phyloP scores from a whole-genome alignment of 2,797 vertebrate genomes.

The Silurus lanzhouensis region DNA sequence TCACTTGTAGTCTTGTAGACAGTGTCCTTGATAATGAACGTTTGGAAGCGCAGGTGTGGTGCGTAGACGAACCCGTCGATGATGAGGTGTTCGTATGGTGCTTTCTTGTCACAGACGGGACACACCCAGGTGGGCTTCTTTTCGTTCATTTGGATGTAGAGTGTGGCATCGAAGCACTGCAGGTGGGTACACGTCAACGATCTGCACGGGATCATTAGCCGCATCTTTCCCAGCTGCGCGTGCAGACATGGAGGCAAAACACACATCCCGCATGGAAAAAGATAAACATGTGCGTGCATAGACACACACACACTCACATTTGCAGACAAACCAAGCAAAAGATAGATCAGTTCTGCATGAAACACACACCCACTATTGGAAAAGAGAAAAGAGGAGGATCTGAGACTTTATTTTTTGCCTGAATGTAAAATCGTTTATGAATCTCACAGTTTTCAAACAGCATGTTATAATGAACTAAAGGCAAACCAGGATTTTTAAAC shows the following conservation, averaged over 20 bases:
- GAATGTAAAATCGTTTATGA: not conserved
- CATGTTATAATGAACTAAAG: constrained; percentile 3
- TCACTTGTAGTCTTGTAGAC: too few relatives aligned
- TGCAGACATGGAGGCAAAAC: constrained; percentile 32
- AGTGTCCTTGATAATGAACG: not conserved
- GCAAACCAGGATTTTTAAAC: constrained; percentile 40
- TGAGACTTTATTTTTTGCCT: not conserved
- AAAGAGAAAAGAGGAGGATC: constrained; percentile 5
- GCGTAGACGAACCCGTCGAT: constrained; percentile 87
- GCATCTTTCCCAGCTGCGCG: constrained; percentile 92
- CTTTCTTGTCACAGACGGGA: constrained; percentile 97
- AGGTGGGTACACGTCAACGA: constrained; percentile 95
- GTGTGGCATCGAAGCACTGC: constrained; percentile 95
- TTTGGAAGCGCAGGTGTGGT: not conserved
- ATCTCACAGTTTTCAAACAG: constrained; percentile 27
- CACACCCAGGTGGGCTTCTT: constrained; percentile 99
- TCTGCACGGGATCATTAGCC: constrained; percentile 92
- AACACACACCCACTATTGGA: not conserved
- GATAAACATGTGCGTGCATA: not conserved
- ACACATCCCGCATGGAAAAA: constrained; percentile 38
- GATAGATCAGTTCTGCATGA: not conserved
- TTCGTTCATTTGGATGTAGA: constrained; percentile 98
- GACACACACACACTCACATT: not conserved
- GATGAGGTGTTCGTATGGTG: constrained; percentile 94
- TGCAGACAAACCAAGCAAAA: not conserved